Base-by-base conservation (phyloP, 2,888 invertebrate species). In the Eumerus sabulonum region DNA sequence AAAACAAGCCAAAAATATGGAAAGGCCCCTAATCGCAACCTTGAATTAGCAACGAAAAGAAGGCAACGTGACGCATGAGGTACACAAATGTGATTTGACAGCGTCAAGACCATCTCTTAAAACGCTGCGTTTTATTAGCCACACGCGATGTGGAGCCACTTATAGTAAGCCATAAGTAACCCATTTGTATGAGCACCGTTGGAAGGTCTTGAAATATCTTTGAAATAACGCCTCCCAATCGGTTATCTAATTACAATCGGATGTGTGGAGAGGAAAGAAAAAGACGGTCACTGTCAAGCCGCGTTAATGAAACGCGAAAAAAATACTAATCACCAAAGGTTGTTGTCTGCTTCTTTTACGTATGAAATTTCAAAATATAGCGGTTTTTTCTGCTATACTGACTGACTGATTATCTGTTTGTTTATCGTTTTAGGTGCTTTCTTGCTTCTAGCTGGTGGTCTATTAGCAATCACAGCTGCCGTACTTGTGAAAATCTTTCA, bases 401-500 rank as follows among this genome's bases (percentile, higher is more conserved):
- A 2, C 54, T 64, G 42, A 48, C 38, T 48, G 19, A 40, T 12
- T 35, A 40, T 60, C 44, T 17, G 18, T 56, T 50, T 47, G 14
- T 2, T 27, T 82, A 82, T 82, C 71, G 44, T 82, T 93, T 1
- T 92, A 95, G 95, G 94, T 90, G 91, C 94, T 40, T 92, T 95
- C 84, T 90, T 93, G 48, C 89, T 94, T 81, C 91, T 94, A 85
- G 90, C 93, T 84, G 88, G 94, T 73, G 95, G 95, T 0, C 90
- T 94, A 83, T 87, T 93, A 83, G 91, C 93, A 0, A 86, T 95
- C 35, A 88, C 92, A 35, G 88, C 91, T 9, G 95, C 93, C n/a
- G 91, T 92, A 76, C 90, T 94, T 81, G 90, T 94, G 7, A 86
- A 93, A 66, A 89, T 94, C 40, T 87, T 92, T 36, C 92, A 93